phyloP scores from a whole-genome alignment of 35 echinoderm and acorn worm species.

The Chiridota heheva region DNA sequence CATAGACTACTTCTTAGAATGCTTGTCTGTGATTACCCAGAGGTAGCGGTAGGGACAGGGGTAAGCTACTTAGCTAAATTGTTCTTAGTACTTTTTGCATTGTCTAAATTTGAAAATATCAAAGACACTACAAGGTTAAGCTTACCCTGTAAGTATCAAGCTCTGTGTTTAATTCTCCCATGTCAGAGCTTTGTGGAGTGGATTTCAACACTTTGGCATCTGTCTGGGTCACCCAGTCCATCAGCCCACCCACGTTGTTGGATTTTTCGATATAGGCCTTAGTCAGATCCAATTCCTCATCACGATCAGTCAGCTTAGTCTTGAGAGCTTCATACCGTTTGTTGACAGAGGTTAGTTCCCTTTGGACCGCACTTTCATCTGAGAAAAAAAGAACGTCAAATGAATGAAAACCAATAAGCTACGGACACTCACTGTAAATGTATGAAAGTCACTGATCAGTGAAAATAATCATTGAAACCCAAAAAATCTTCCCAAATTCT shows the following conservation, averaged over 20 bases:
- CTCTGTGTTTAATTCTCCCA: slow-evolving; percentile 70
- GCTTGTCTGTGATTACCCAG: background rate
- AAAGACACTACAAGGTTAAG: background rate
- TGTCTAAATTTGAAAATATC: background rate
- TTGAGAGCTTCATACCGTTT: slow-evolving; percentile 72
- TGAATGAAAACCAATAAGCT: no score
- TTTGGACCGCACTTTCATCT: slow-evolving; percentile 80
- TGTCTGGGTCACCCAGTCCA: slow-evolving; percentile 81
- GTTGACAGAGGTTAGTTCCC: slow-evolving; percentile 73
- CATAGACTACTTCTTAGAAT: no score
- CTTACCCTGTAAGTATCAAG: slow-evolving; percentile 80
- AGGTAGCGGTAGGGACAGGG: background rate
- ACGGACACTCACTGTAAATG: no score
- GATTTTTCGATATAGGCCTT: slow-evolving; percentile 74
- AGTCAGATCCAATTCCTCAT: slow-evolving; percentile 80
- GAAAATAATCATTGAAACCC: no score
- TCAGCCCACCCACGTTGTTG: slow-evolving; percentile 65
- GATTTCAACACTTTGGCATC: slow-evolving; percentile 82
- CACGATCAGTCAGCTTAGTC: slow-evolving; percentile 68
- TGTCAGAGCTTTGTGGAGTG: slow-evolving; percentile 69
- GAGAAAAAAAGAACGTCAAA: background rate
- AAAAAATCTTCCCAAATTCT: no score
- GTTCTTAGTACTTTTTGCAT: background rate
- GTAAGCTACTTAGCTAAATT: background rate
- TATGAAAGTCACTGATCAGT: no score